Evolutionary conservation across 1,140 invertebrate genomes (phyloP).

Genomic region (Epicauta chinensis): DNA sequence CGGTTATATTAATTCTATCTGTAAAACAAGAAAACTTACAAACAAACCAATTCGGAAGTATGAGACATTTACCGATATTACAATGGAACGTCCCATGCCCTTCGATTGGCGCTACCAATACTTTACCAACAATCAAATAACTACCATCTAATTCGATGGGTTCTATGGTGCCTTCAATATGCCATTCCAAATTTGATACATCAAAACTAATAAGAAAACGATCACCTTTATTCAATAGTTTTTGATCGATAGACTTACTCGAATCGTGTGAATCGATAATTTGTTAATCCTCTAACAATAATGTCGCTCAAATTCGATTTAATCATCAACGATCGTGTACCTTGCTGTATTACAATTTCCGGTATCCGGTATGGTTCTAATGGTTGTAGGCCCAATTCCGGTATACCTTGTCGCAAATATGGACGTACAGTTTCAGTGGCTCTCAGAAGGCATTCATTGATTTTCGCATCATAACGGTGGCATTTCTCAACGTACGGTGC

Average conservation of each 20-base stretch:
- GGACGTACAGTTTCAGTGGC: slow-evolving; percentile 53
- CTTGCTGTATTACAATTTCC: slow-evolving; percentile 53
- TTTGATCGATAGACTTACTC: slow-evolving; percentile 8
- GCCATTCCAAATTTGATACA: slow-evolving; percentile 11
- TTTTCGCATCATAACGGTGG: slow-evolving; percentile 51
- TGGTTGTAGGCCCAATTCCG: slow-evolving; percentile 54
- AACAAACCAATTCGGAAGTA: neutral
- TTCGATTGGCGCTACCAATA: slow-evolving; percentile 15
- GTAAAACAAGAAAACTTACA: slow-evolving; percentile 5
- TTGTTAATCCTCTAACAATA: slow-evolving; percentile 49
- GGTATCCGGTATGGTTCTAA: slow-evolving; percentile 57
- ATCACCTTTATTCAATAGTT: neutral
- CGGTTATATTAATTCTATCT: slow-evolving; percentile 1
- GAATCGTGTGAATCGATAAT: slow-evolving; percentile 21
- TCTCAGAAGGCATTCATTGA: slow-evolving; percentile 52
- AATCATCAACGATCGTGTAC: slow-evolving; percentile 53
- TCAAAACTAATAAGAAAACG: slow-evolving; percentile 11
- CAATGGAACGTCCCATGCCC: slow-evolving; percentile 16
- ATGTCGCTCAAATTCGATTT: slow-evolving; percentile 60
- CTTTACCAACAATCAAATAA: slow-evolving; percentile 13
- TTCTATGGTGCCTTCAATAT: slow-evolving; percentile 1
- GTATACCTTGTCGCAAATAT: slow-evolving; percentile 54
- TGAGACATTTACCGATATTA: slow-evolving; percentile 11
- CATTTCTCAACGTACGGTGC: slow-evolving; percentile 54
- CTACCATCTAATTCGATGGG: slow-evolving; percentile 12